phyloP scores from a whole-genome alignment of 2,888 invertebrate genomes.

The Psylliodes chrysocephalus region DNA sequence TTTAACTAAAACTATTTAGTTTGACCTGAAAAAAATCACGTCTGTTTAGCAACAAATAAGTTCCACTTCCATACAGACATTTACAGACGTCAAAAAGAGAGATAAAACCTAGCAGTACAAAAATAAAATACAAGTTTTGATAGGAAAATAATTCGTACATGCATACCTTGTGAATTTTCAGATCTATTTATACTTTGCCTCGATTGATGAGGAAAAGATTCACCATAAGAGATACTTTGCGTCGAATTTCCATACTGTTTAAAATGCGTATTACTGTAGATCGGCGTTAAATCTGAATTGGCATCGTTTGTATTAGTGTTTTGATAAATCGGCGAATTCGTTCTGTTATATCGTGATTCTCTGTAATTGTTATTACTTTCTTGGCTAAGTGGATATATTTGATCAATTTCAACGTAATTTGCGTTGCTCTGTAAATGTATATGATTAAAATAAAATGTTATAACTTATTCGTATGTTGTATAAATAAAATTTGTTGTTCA shows the following conservation, averaged over 20 bases:
- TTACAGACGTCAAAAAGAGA: too few species aligned
- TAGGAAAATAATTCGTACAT: neutral
- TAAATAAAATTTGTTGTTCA: too few species aligned
- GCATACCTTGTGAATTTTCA: slow-evolving; percentile 57
- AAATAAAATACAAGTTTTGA: neutral
- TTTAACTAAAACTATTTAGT: too few species aligned
- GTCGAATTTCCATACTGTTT: slow-evolving; percentile 61
- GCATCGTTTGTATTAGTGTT: slow-evolving; percentile 59
- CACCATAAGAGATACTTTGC: slow-evolving; percentile 68
- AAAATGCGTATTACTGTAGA: slow-evolving; percentile 68
- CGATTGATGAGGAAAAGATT: slow-evolving; percentile 67
- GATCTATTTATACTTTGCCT: slow-evolving; percentile 66
- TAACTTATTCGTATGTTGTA: too few species aligned
- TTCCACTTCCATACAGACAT: too few species aligned
- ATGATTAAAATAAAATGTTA: slow-evolving; percentile 20
- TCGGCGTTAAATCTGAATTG: slow-evolving; percentile 61
- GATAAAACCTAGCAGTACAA: too few species aligned
- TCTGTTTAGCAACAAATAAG: too few species aligned
- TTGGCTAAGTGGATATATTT: slow-evolving; percentile 66
- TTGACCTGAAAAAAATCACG: too few species aligned
- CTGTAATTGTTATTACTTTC: slow-evolving; percentile 56
- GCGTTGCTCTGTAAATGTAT: slow-evolving; percentile 55
- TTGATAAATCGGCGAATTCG: slow-evolving; percentile 69
- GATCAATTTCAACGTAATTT: slow-evolving; percentile 70
- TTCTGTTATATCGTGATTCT: slow-evolving; percentile 61